Conservation (phyloP, 2,113 vertebrate genomes). For the Meles meles region DNA sequence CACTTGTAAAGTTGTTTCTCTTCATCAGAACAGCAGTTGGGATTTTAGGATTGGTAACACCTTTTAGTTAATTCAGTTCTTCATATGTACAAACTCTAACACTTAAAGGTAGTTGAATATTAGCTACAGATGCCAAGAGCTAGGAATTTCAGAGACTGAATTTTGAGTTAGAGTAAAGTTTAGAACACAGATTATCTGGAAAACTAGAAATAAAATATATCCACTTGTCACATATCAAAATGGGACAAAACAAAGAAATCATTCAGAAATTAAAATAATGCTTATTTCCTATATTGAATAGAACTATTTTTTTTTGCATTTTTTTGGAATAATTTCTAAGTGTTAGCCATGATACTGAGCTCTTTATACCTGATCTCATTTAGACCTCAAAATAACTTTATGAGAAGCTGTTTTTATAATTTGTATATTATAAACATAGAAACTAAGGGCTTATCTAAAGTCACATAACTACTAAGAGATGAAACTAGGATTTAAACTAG, state of each 20-base stretch:
- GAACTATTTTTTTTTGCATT: not conserved
- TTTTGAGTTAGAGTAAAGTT: not conserved
- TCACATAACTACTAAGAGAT: not conserved
- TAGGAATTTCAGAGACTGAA: not conserved
- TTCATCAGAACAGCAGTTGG: not conserved
- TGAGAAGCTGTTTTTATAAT: not conserved
- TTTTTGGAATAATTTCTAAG: not conserved
- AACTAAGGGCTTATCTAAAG: not conserved
- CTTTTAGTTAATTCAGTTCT: not conserved
- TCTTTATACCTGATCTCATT: not conserved
- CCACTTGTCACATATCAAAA: not conserved
- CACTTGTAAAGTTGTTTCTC: not conserved
- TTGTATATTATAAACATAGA: not conserved
- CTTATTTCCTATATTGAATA: not conserved
- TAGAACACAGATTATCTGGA: not conserved
- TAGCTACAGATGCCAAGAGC: not conserved
- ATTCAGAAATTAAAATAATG: not conserved
- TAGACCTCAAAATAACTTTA: not conserved
- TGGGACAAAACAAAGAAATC: not conserved
- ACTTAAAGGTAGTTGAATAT: not conserved
- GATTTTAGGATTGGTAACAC: not conserved
- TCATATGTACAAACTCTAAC: not conserved
- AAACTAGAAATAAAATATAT: slow-evolving; percentile 30
- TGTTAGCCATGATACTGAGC: not conserved
- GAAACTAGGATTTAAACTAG: not conserved